phyloP scores from a whole-genome alignment of 2,888 invertebrate species.

The Lymantria monacha region DNA sequence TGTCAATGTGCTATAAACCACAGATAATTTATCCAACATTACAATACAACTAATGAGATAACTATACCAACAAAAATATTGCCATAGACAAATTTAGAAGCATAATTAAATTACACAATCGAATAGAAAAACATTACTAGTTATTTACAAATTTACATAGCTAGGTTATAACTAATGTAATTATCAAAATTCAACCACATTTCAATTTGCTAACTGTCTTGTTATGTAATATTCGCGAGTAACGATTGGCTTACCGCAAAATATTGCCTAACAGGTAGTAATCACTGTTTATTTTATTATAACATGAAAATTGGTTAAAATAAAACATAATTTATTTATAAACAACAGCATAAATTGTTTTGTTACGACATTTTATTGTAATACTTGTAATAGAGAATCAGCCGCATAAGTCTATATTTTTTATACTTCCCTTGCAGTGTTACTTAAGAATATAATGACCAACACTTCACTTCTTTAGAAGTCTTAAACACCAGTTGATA shows the following conservation, averaged over 20 bases:
- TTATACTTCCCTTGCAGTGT: no score
- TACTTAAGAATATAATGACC: no score
- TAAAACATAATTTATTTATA: not conserved
- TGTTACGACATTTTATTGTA: no score
- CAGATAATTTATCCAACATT: no score
- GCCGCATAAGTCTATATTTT: no score
- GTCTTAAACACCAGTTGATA: no score
- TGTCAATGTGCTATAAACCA: no score
- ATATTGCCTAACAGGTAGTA: constrained; percentile 11
- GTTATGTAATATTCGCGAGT: constrained; percentile 14
- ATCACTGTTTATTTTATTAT: constrained; percentile 2
- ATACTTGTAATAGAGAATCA: no score
- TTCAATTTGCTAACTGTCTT: constrained; percentile 16
- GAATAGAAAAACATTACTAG: constrained; percentile 11
- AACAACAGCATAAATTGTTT: not conserved
- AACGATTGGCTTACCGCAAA: constrained; percentile 13
- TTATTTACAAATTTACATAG: constrained; percentile 4
- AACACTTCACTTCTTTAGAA: no score
- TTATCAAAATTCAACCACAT: constrained; percentile 33
- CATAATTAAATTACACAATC: constrained; percentile 12
- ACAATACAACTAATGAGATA: no score
- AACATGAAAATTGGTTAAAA: not conserved
- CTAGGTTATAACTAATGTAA: constrained; percentile 5
- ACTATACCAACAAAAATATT: no score
- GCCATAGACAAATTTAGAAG: no score